Evolutionary conservation across 2,113 vertebrate genomes (phyloP), one percentile per base, ranked within the genome.

Genomic region (Pitta sordida): DNA sequence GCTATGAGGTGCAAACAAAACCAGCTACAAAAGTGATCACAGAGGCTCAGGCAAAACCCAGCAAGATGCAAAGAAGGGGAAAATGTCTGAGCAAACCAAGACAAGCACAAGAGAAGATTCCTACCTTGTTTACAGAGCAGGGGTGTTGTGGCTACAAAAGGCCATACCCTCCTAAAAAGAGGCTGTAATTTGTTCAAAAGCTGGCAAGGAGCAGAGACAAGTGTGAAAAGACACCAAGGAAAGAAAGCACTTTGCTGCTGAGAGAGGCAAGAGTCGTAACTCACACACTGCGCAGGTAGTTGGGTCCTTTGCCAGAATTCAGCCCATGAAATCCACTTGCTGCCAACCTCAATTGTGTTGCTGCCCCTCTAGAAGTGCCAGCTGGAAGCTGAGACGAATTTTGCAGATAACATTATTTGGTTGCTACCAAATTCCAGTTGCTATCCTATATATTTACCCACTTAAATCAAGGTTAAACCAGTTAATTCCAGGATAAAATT

Each of bases 391-490:
- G 56, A 89, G 89, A 41, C 27, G 23, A 70, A 32, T 51, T 93
- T 48, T 88, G 56, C 62, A 84, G 80, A 52, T 30, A 73, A 56
- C 4, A 1, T 63, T 63, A 37, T 52, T 59, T 43, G 13, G 68
- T 81, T 39, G 16, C 63, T 70, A 89, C 48, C 41, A 60, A 92
- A 83, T 69, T 75, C 56, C 58, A 84, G 48, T 43, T 70, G 51
- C 59, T 86, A 32, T 67, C 78, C 37, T 55, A 23, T 68, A 4
- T 19, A 60, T 90, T 88, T 86, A 75, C 30, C 75, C 44, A 21
- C 23, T 90, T 49, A 74, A 78, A 46, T 94, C 88, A 93, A 95
- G 68, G 80, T 86, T 88, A 92, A 86, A 75, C 22, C 86, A 71
- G 56, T 59, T 88, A 48, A 74, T 76, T 78, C 27, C 56, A 67